Evolutionary conservation across 1,140 invertebrate genomes (phyloP).

Genomic region (Carposina sasakii): DNA sequence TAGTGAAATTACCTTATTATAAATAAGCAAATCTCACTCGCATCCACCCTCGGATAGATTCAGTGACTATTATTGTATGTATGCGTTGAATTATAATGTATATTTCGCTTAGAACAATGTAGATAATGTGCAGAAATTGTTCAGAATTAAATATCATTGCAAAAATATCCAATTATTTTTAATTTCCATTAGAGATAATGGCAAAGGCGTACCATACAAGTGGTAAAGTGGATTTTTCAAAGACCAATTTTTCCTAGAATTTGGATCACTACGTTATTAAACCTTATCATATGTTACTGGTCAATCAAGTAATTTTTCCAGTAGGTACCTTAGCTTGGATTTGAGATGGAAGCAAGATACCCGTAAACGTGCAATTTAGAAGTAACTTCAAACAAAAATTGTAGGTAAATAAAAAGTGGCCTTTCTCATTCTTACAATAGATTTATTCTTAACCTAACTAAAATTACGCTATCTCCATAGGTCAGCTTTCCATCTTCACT

Average conservation of each 20-base stretch:
- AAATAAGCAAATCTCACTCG: background rate
- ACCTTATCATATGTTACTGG: background rate
- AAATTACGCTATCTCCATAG: background rate
- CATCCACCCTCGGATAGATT: background rate
- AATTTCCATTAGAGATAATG: background rate
- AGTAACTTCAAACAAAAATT: too few species aligned
- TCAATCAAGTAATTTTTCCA: background rate
- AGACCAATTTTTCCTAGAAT: background rate
- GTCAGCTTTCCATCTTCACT: constrained; percentile 54
- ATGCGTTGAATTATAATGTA: constrained; percentile 24
- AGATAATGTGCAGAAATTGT: constrained; percentile 39
- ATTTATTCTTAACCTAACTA: background rate
- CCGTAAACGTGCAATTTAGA: too few species aligned
- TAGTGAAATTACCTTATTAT: background rate
- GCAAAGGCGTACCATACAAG: background rate
- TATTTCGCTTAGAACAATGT: constrained; percentile 48
- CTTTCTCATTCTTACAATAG: background rate
- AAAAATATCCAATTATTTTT: background rate
- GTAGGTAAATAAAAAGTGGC: background rate
- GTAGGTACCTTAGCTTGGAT: too few species aligned
- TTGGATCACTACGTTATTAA: background rate
- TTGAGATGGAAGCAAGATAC: too few species aligned
- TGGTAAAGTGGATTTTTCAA: background rate
- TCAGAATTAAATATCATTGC: constrained; percentile 40
- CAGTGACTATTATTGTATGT: background rate